These are phyloP conservation scores for Odontamblyopus lacepedii DNA, from an alignment of 2,797 vertebrate species.

Conservation along the genomic window DNA sequence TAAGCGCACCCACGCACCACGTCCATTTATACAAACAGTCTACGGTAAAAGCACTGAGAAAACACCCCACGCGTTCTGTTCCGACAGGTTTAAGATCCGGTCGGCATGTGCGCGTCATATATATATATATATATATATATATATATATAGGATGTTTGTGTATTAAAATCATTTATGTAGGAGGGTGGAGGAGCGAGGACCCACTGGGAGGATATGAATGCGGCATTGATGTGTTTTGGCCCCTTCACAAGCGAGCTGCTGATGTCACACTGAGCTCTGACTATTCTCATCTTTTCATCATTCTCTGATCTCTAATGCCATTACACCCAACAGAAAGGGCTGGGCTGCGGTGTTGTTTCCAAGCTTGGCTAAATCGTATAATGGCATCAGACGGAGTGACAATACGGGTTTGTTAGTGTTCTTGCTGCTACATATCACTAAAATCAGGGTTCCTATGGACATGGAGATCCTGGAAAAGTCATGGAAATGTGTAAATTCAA, in stretches of 20 bases:
- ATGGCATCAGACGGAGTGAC: neutral
- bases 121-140: neutral
- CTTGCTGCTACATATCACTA: too few species aligned
- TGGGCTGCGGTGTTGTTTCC: neutral
- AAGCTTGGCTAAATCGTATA: neutral
- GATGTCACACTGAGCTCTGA: slow-evolving; percentile 25
- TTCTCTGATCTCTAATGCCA: slow-evolving; percentile 5
- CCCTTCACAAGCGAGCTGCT: slow-evolving; percentile 21
- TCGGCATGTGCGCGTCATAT: too few species aligned
- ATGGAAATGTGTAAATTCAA: too few species aligned
- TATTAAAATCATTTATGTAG: slow-evolving; percentile 34
- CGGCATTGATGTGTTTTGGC: slow-evolving; percentile 20
- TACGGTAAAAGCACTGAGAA: too few species aligned
- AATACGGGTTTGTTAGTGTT: too few species aligned
- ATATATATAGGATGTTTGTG: slow-evolving; percentile 16
- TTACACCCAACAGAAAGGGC: neutral
- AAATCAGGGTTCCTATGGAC: too few species aligned
- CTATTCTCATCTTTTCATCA: slow-evolving; percentile 5
- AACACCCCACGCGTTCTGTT: too few species aligned
- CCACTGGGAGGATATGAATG: slow-evolving; percentile 38
- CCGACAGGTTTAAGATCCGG: too few species aligned
- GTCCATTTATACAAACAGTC: too few species aligned
- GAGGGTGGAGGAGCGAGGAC: slow-evolving; percentile 24
- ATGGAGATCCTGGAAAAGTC: too few species aligned
- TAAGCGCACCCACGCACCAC: too few species aligned